A percentile compares a stretch with the other conserved stretches of the same genome.
These are phyloP conservation scores for Nymphalis polychloros DNA, from an alignment of 2,888 invertebrate genomes.

Conservation along the genomic window DNA sequence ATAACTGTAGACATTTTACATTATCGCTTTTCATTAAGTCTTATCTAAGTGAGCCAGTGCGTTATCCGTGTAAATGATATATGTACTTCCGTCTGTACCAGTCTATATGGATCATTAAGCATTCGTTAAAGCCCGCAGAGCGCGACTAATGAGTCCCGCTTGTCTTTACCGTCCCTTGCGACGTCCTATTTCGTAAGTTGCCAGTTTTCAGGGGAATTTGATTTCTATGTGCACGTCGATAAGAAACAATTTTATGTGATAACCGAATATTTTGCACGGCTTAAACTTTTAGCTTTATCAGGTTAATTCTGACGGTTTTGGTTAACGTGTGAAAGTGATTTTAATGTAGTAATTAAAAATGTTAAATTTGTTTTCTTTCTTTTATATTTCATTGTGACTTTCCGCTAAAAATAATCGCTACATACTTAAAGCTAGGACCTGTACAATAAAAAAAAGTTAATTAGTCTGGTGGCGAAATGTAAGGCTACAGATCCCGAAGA, in stretches of 20 bases:
- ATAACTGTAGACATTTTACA: neutral
- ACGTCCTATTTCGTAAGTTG: constrained; percentile 26
- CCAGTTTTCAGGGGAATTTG: constrained; percentile 19
- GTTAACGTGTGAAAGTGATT: constrained; percentile 2
- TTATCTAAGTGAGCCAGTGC: constrained; percentile 16
- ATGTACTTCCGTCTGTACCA: constrained; percentile 29
- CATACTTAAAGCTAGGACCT: neutral
- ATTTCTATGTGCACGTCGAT: constrained; percentile 3
- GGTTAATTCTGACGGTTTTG: constrained; percentile 8
- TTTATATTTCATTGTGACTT: neutral
- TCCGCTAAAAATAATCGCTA: too few species aligned
- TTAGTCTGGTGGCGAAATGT: too few species aligned
- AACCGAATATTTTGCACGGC: neutral
- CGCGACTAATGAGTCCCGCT: constrained; percentile 41
- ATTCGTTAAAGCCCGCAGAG: constrained; percentile 35
- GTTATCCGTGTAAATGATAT: constrained; percentile 27
- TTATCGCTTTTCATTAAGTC: constrained; percentile 13
- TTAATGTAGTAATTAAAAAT: neutral
- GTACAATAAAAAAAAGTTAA: too few species aligned
- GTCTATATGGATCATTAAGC: constrained; percentile 38
- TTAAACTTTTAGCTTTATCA: constrained; percentile 9
- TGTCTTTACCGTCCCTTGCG: constrained; percentile 31
- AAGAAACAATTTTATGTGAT: constrained; percentile 3
- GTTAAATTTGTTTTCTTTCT: neutral
- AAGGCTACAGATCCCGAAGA: too few species aligned